Conservation (phyloP, 1,140 invertebrate genomes). For the Idris sp. region DNA sequence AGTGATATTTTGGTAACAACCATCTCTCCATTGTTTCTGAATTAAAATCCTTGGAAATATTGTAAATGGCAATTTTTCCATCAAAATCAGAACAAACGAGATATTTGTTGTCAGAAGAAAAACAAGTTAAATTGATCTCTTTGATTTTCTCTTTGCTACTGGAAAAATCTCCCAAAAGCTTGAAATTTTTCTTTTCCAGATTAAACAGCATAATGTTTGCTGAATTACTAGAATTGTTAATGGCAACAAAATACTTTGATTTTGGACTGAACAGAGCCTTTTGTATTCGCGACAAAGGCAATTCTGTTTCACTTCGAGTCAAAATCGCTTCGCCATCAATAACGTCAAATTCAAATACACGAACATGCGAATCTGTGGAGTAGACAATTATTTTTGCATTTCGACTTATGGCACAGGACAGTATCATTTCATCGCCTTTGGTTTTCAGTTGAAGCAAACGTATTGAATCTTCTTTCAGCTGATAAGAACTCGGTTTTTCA, state of each 20-base stretch:
- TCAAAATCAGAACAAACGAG: constrained; percentile 81
- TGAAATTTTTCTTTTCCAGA: constrained; percentile 67
- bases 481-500: constrained; percentile 63
- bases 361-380: constrained; percentile 82
- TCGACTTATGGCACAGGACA: constrained; percentile 83
- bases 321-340: constrained; percentile 71
- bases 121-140: constrained; percentile 65
- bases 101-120: constrained; percentile 81
- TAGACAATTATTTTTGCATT: constrained; percentile 85
- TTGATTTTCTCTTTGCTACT: constrained; percentile 66
- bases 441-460: constrained; percentile 83
- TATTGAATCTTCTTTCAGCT: constrained; percentile 80
- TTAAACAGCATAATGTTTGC: constrained; percentile 67
- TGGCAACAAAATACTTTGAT: constrained; percentile 69
- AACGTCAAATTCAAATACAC: constrained; percentile 83
- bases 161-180: constrained; percentile 61
- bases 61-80: constrained; percentile 82
- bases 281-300: constrained; percentile 67
- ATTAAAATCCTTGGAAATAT: constrained; percentile 64
- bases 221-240: constrained; percentile 62
- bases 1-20: constrained; percentile 83
- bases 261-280: constrained; percentile 75
- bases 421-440: constrained; percentile 81
- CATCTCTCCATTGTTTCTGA: constrained; percentile 76
- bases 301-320: constrained; percentile 65